Conservation (phyloP, 2,797 vertebrate genomes). For the Oryzias dopingdopingensis region DNA sequence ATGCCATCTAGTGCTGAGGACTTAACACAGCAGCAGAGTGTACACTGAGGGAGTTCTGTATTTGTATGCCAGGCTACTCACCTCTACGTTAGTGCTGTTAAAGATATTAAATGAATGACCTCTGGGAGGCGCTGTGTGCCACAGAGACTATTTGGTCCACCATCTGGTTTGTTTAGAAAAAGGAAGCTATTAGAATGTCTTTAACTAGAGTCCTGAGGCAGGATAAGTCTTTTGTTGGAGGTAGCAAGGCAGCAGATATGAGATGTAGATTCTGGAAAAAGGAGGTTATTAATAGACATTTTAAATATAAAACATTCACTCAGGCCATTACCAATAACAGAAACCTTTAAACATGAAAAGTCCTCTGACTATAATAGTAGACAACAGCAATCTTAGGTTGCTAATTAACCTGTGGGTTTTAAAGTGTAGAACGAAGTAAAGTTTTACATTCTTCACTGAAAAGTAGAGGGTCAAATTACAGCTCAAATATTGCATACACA, state of each 20-base stretch:
- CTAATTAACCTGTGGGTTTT: no score
- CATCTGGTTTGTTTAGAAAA: conserved; percentile 71
- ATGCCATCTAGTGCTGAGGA: conserved; percentile 70
- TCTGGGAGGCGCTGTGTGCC: conserved; percentile 65
- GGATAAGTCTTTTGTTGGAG: conserved; percentile 45
- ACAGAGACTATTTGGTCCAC: conserved; percentile 47
- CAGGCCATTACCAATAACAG: conserved; percentile 1
- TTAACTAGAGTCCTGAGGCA: conserved; percentile 66
- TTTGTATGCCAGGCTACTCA: conserved; percentile 16
- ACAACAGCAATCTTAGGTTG: no score
- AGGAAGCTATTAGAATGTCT: conserved; percentile 81
- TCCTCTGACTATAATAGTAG: not conserved
- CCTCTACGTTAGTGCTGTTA: not conserved
- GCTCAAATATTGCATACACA: no score
- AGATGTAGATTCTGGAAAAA: conserved; percentile 37
- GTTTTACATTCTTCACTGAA: no score
- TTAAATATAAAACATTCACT: conserved; percentile 6
- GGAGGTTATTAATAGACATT: conserved; percentile 35
- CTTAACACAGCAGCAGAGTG: conserved; percentile 45
- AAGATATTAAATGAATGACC: conserved; percentile 26
- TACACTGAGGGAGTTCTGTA: not conserved
- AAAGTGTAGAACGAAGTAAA: no score
- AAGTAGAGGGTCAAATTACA: no score
- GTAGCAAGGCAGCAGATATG: conserved; percentile 29
- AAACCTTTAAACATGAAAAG: conserved; percentile 1